A percentile compares a stretch with the other conserved stretches of the same genome.
These are phyloP conservation scores for Alligator mississippiensis DNA, from an alignment of 2,113 vertebrate species.

Conservation along the genomic window DNA sequence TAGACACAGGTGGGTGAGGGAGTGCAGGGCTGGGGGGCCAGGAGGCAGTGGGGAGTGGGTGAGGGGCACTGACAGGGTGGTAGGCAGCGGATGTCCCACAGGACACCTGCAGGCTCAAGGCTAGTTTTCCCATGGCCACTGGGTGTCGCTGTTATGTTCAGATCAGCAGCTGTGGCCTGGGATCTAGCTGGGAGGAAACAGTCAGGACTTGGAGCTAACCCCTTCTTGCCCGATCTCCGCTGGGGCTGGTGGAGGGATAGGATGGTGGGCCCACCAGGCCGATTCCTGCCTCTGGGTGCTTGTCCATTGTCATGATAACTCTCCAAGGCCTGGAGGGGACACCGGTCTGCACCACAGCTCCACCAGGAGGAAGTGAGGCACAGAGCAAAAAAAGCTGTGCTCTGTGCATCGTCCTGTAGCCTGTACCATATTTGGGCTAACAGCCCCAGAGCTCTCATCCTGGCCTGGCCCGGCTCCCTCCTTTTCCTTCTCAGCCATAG, in stretches of 20 bases:
- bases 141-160: not conserved
- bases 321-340: not conserved
- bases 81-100: too few relatives aligned
- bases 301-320: too few relatives aligned
- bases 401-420: not conserved
- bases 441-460: not conserved
- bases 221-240: not conserved
- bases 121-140: not conserved
- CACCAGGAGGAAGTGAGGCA: not conserved
- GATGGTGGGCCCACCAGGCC: too few relatives aligned
- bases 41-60: not conserved
- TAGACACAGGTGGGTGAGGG: not conserved
- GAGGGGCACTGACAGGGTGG: not conserved
- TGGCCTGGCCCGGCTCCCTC: not conserved
- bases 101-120: not conserved
- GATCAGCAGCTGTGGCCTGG: not conserved
- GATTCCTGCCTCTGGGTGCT: not conserved
- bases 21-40: not conserved
- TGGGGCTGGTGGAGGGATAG: too few relatives aligned
- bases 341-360: not conserved
- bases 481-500: not conserved
- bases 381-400: not conserved
- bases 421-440: not conserved
- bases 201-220: not conserved
- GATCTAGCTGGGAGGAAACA: not conserved